phyloP scores from a whole-genome alignment of 2,113 vertebrate species.

The Tauraco erythrolophus region DNA sequence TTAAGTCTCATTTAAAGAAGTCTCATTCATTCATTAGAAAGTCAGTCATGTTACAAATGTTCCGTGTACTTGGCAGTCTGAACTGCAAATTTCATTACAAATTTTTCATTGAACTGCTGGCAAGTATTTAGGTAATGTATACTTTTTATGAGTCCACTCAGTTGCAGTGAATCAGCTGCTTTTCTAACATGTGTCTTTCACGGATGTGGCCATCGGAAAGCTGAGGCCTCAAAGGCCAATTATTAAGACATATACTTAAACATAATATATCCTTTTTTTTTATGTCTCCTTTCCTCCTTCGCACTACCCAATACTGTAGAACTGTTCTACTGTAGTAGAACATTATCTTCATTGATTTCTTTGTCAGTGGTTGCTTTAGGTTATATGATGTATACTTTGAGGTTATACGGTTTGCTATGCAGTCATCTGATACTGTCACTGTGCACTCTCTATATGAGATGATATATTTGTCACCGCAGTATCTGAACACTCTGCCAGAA shows the following conservation, averaged over 20 bases:
- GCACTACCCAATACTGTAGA: background rate
- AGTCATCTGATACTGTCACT: background rate
- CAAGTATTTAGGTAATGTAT: background rate
- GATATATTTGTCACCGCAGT: background rate
- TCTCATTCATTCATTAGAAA: background rate
- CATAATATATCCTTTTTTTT: background rate
- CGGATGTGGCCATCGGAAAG: background rate
- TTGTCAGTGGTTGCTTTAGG: fast-evolving
- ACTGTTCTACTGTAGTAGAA: too few relatives aligned
- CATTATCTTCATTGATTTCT: background rate
- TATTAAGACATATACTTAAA: background rate
- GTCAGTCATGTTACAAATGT: background rate
- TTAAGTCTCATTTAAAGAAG: background rate
- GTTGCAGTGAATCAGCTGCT: background rate
- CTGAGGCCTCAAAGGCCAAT: background rate
- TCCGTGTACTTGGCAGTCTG: background rate
- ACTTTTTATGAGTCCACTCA: background rate
- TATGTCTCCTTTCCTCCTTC: background rate
- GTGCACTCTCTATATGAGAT: background rate
- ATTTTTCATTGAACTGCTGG: background rate
- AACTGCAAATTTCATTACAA: background rate
- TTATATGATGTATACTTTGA: too few relatives aligned
- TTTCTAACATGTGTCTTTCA: fast-evolving
- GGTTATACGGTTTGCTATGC: background rate
- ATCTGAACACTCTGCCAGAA: background rate